Percentiles rank a stretch among this genome's conserved stretches.
These are phyloP conservation scores for Oplegnathus fasciatus DNA, from an alignment of 2,113 vertebrate species.

Conservation along the genomic window DNA sequence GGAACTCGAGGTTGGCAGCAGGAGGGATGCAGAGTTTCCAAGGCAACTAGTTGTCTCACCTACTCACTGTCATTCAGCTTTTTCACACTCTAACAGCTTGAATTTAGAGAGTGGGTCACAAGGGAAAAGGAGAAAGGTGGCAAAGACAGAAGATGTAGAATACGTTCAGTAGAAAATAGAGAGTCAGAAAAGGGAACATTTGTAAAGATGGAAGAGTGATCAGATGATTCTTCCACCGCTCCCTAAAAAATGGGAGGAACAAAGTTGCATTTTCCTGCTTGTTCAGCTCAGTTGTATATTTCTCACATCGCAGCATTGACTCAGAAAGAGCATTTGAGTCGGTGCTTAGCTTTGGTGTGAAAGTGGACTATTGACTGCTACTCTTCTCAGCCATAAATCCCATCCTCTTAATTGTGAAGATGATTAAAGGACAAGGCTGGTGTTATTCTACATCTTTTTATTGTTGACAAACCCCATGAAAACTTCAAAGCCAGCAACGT, in stretches of 20 bases:
- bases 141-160: not conserved
- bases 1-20: constrained; percentile 18
- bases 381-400: not conserved
- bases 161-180: too few species aligned
- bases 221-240: not conserved
- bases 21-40: constrained; percentile 37
- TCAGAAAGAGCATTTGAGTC: not conserved
- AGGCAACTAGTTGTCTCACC: constrained; percentile 30
- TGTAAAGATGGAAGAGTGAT: not conserved
- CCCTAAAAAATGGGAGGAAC: not conserved
- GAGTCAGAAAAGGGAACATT: not conserved
- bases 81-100: not conserved
- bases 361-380: not conserved
- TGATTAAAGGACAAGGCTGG: not conserved
- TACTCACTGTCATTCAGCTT: constrained; percentile 23
- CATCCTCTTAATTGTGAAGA: not conserved
- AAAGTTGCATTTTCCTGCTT: not conserved
- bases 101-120: not conserved
- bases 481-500: not conserved
- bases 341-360: not conserved
- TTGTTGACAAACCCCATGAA: not conserved
- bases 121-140: not conserved
- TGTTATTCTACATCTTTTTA: not conserved
- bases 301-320: not conserved
- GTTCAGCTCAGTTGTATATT: not conserved